Base-by-base conservation (phyloP, 2,797 vertebrate genomes). In the Sciaenops ocellatus region DNA sequence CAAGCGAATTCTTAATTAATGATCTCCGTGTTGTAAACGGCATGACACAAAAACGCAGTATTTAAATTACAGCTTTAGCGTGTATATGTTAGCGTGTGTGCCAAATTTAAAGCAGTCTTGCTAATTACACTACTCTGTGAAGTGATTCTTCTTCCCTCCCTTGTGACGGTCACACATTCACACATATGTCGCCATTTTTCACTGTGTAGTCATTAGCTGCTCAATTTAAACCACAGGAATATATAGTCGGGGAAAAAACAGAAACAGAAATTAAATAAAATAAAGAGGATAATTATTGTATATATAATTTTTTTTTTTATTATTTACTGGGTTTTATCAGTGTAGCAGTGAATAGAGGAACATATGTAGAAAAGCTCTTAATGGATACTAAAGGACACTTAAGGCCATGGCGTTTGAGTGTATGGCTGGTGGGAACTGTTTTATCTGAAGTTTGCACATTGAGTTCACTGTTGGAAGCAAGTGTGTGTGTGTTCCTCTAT, bases 371-470 rank as follows among this genome's bases (percentile, higher is more conserved):
- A 46, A 59, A 66, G 34, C 73, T 44, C 28, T 70, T 57, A 15
- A 28, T 51, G 67, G 50, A 79, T 64, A 66, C 76, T 74, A 59
- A 79, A 79, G 82, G 78, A 73, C 71, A 76, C 79, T 82, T 79
- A 64, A 61, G 64, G 76, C 66, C 30, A 41, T 4, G 17, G 20
- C 30, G 67, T 84, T 73, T 63, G 13, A 76, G 68, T 17, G 9
- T 77, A 48, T 48, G 51, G 73, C 78, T 85, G 44, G 18, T 78
- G 60, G 77, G 64, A 78, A 76, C 60, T 38, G 26, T 73, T 93
- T 92, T 91, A 93, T 92, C 88, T 80, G 68, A 55, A 50, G 47
- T 73, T 60, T 84, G 59, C 89, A 91, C 87, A 86, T 89, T 83
- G 81, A 72, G 28, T 38, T 28, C 51, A 34, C 44, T 75, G 22